A percentile compares a stretch with the other conserved stretches of the same genome.
Evolutionary conservation across 1,140 invertebrate species (phyloP).

Genomic region (Eumaeus atala): DNA sequence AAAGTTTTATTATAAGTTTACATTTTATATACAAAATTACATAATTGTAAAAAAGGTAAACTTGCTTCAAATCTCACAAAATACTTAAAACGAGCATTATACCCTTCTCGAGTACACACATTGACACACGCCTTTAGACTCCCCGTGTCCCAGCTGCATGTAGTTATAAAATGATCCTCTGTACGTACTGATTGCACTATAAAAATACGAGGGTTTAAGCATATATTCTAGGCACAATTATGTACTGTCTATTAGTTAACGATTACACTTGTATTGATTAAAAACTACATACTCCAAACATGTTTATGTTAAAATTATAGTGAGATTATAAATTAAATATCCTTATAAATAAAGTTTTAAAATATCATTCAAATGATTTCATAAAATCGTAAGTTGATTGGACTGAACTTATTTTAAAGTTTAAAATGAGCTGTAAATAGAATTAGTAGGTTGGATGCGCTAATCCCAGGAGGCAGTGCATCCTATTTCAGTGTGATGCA

Average conservation of each 20-base stretch:
- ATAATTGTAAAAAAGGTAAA: not conserved
- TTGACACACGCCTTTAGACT: too few relatives aligned
- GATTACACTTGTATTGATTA: conserved; percentile 47
- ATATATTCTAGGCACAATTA: conserved; percentile 67
- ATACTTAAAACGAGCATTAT: not conserved
- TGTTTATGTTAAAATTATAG: conserved; percentile 26
- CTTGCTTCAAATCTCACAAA: not conserved
- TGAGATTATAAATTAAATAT: conserved; percentile 27
- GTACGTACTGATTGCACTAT: conserved; percentile 52
- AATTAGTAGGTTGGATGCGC: too few relatives aligned
- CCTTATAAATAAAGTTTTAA: conserved; percentile 11
- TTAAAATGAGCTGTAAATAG: not conserved
- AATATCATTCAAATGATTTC: conserved; percentile 2
- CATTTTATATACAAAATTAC: too few relatives aligned
- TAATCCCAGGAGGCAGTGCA: too few relatives aligned
- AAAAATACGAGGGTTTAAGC: conserved; percentile 67
- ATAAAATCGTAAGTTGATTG: conserved; percentile 6
- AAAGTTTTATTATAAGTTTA: too few relatives aligned
- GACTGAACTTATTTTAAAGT: conserved; percentile 6
- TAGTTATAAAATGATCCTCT: conserved; percentile 16
- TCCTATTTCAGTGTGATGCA: too few relatives aligned
- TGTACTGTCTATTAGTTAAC: conserved; percentile 62
- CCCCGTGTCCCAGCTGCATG: too few relatives aligned
- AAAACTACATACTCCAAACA: conserved; percentile 27
- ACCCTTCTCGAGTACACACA: too few relatives aligned